These are phyloP conservation scores for Phenganax subtilis DNA, from an alignment of 92 coral and sea anemone species.

Conservation along the genomic window DNA sequence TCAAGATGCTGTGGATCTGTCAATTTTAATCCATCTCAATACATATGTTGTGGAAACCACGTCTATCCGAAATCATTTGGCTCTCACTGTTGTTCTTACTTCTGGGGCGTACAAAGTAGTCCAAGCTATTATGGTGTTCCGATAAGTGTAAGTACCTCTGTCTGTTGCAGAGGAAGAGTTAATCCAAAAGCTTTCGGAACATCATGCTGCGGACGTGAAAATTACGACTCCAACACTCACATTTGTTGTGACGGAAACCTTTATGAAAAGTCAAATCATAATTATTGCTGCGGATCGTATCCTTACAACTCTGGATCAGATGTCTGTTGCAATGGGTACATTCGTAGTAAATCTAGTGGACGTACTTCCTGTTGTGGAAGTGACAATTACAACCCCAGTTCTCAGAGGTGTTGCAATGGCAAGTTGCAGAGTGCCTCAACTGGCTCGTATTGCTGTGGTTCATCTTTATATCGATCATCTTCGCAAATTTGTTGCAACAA, in stretches of 20 bases:
- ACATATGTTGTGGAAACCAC: slow-evolving; percentile 21
- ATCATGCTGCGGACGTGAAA: slow-evolving; percentile 21
- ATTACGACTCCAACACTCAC: slow-evolving; percentile 20
- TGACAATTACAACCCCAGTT: slow-evolving; percentile 1
- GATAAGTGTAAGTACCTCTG: neutral
- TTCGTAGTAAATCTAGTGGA: slow-evolving; percentile 12
- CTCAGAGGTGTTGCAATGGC: neutral
- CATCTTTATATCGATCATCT: slow-evolving; percentile 19
- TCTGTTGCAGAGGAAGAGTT: slow-evolving; percentile 29
- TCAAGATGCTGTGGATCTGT: slow-evolving; percentile 21
- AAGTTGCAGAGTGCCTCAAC: neutral
- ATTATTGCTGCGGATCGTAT: neutral
- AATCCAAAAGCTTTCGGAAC: slow-evolving; percentile 5
- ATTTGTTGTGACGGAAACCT: slow-evolving; percentile 31
- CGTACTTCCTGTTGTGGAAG: slow-evolving; percentile 3
- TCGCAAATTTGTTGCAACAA: slow-evolving; percentile 23
- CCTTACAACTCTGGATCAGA: neutral
- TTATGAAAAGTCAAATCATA: neutral
- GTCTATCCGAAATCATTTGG: slow-evolving; percentile 19
- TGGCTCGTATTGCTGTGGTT: slow-evolving; percentile 30
- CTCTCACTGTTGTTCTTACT: slow-evolving; percentile 6
- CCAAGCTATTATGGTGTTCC: slow-evolving; percentile 17
- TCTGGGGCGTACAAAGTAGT: neutral
- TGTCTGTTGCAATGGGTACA: slow-evolving; percentile 2
- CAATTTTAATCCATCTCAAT: slow-evolving; percentile 29